These are phyloP conservation scores for Thalpophila matura DNA, from an alignment of 2,888 invertebrate species.

Conservation along the genomic window DNA sequence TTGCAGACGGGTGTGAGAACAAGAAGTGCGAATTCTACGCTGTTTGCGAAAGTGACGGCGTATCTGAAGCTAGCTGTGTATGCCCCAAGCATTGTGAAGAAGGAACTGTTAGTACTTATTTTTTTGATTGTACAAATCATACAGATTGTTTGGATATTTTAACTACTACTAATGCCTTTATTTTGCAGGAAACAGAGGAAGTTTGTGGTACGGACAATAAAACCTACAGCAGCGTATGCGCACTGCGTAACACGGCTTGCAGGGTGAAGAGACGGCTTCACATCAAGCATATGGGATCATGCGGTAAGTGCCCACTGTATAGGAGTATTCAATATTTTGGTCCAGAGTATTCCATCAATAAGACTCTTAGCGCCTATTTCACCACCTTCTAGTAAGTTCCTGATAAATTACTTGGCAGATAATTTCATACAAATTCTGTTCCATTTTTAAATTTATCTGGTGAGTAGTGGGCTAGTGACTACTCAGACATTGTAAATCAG, in stretches of 20 bases:
- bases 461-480: too few species aligned
- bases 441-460: too few species aligned
- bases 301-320: constrained; percentile 90
- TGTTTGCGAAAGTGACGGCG: constrained; percentile 92
- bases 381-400: too few species aligned
- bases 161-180: neutral
- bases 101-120: constrained; percentile 81
- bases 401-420: too few species aligned
- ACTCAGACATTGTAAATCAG: too few species aligned
- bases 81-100: constrained; percentile 92
- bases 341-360: too few species aligned
- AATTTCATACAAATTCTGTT: too few species aligned
- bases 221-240: constrained; percentile 96
- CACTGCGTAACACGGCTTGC: constrained; percentile 95
- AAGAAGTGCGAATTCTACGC: constrained; percentile 95
- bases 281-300: constrained; percentile 95
- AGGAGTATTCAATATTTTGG: neutral
- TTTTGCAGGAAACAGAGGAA: constrained; percentile 89
- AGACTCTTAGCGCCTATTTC: too few species aligned
- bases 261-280: constrained; percentile 93
- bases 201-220: constrained; percentile 97
- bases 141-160: neutral
- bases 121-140: neutral
- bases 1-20: constrained; percentile 94
- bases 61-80: constrained; percentile 91